Percentiles rank a stretch among this genome's conserved stretches.
Evolutionary conservation across 1,140 invertebrate species (phyloP).

Genomic region (Bilobella aurantiaca): DNA sequence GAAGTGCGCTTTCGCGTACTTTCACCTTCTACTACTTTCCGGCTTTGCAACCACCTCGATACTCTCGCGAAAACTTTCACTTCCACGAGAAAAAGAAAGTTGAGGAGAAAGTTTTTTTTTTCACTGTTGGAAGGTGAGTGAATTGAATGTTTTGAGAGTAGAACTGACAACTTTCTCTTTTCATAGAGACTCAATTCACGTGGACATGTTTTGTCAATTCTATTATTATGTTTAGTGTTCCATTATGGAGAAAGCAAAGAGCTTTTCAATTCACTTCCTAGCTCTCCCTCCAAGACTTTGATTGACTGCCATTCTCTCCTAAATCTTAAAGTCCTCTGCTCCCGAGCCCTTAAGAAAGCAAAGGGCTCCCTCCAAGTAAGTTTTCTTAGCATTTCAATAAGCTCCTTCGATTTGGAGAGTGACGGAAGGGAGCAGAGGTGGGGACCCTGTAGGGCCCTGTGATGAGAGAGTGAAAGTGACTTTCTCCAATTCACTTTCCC

Average conservation of each 20-base stretch:
- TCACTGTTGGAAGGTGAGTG: background rate
- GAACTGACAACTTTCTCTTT: background rate
- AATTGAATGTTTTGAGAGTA: background rate
- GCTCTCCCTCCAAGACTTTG: background rate
- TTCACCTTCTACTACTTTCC: background rate
- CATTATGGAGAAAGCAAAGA: background rate
- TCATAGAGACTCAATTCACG: background rate
- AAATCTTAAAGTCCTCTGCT: no score
- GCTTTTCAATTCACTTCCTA: background rate
- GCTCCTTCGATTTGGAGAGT: no score
- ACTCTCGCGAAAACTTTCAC: background rate
- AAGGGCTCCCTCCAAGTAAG: no score
- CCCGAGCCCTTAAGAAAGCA: no score
- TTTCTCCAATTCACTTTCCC: background rate
- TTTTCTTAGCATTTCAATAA: background rate
- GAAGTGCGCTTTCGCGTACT: background rate
- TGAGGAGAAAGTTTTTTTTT: no score
- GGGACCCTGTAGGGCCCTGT: background rate
- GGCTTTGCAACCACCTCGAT: background rate
- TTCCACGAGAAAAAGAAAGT: background rate
- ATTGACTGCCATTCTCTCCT: background rate
- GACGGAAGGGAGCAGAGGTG: background rate
- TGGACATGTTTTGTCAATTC: slow-evolving; percentile 3
- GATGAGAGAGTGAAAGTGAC: background rate
- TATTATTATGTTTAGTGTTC: background rate